Evolutionary conservation across 2,113 vertebrate genomes (phyloP), one percentile per base, ranked within the genome.

Genomic region (Istiophorus platypterus): DNA sequence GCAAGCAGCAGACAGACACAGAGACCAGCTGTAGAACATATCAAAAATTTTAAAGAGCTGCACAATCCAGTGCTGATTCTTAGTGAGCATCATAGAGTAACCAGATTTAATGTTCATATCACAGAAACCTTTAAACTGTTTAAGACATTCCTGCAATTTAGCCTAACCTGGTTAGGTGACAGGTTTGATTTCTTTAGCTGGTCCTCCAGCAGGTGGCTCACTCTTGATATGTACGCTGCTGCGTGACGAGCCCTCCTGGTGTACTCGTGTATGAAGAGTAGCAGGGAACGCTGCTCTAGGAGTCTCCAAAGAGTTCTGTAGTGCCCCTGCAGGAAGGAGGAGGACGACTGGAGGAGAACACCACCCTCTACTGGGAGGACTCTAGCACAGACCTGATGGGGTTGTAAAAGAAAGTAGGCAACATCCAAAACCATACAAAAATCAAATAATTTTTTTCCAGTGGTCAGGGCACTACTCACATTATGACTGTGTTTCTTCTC

Each of bases 261-360:
- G 52, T 90, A 95, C 70, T 95, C 95, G 0, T 94, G 93, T 14
- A 92, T 70, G 8, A 95, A 87, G 7, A 95, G 88, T 61, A 96
- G 92, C 82, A 90, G 80, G 18, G 94, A 86, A 5, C 93, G 88
- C 72, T 94, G 90, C 62, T 94, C 91, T 72, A 95, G 57, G 34
- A 95, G 91, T 31, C 62, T 80, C 26, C 88, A 80, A 20, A 95
- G 89, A 75, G 88, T 84, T 34, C 59, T 76, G 64, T 92, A 93
- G 52, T 89, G 85, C 7, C 76, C 81, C 72, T 81, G 86, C 20
- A 94, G 73, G 49, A 26, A 39, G 26, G 81, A 41, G 4, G 71
- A 84, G 42, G 89, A 87, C 1, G 80, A 75, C 42, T 91, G 91
- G n/a, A 88, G 47, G 70, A 89, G 73, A 54, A 95, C 85, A 20